Base-by-base conservation (phyloP, 2,888 invertebrate genomes). In the Hermodice carunculata region DNA sequence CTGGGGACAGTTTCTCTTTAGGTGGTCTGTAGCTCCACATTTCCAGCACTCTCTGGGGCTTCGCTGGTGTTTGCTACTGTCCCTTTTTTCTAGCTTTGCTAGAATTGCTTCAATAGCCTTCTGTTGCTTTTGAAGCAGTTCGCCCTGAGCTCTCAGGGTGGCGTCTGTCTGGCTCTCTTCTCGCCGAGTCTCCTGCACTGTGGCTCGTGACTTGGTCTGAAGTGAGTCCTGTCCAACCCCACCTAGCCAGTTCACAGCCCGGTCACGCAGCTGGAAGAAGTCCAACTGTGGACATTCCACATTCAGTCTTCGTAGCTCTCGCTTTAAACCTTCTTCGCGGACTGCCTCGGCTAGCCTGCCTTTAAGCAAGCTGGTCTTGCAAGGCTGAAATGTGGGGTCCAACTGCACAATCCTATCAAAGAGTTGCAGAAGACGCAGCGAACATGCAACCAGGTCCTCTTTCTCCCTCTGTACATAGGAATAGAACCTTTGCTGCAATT, bases 181-280 rank as follows among this genome's bases (percentile, higher is more conserved):
- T 37, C 40, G 11, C 40, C 11, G 40, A 14, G 40, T 37, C 14
- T 37, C 40, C 40, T 37, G 11, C 40, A 37, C 11, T 37, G 11
- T 37, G 40, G 14, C 40, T 37, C 14, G 14, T 8, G 11, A 37
- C 11, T 8, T 37, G 40, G 14, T 14, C 11, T 14, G 8, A 8
- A 14, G 11, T 37, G 40, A 37, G 11, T 14, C 14, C 40, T 37
- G 40, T 8, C 14, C 40, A 37, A 37, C 40, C 8, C 14, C 29
- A 19, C 28, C 58, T 46, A 22, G 58, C 58, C 58, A 48, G 14
- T 58, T 28, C 14, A 51, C 6, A 19, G 58, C 46, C 3, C 26
- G 29, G 28, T 58, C 58, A 19, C 46, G 44, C 43, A 58, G 32
- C 14, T 58, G 26, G 58, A 58, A 58, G 24, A 29, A 58, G 2